Conservation (phyloP, 2,888 invertebrate species). For the Dryomyza anilis region DNA sequence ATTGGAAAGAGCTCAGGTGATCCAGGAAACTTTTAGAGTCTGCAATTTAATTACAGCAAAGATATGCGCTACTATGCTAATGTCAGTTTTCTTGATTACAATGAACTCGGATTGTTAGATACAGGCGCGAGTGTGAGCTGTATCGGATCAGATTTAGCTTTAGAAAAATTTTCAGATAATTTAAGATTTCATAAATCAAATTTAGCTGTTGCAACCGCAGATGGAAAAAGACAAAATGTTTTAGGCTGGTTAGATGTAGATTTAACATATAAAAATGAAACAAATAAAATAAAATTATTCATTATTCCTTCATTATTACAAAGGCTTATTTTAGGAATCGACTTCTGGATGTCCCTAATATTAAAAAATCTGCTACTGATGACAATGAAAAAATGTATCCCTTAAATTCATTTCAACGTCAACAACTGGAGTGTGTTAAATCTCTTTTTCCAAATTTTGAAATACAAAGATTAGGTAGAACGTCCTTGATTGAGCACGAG, state of each 20-base stretch:
- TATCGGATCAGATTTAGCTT: too few species aligned
- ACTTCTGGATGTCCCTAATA: conserved; percentile 11
- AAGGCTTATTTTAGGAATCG: background rate
- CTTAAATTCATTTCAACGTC: background rate
- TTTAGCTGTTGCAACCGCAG: background rate
- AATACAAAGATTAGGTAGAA: background rate
- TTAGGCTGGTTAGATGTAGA: background rate
- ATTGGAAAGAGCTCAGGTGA: conserved; percentile 1
- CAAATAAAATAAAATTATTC: background rate
- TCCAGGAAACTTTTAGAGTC: conserved; percentile 12
- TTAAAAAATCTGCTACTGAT: background rate
- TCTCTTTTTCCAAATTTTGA: background rate
- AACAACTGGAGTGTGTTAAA: background rate
- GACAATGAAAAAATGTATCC: background rate
- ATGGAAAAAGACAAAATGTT: background rate
- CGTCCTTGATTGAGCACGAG: background rate
- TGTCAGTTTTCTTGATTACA: conserved; percentile 7
- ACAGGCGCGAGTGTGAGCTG: too few species aligned
- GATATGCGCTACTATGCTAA: conserved; percentile 26
- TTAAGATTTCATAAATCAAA: background rate
- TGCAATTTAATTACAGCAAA: background rate
- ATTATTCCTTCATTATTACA: too few species aligned
- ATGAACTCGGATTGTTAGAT: conserved; percentile 20
- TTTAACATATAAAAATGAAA: background rate
- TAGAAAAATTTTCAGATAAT: background rate